These are phyloP conservation scores for Psammodynastes pulverulentus DNA, from an alignment of 2,113 vertebrate genomes.

Conservation along the genomic window DNA sequence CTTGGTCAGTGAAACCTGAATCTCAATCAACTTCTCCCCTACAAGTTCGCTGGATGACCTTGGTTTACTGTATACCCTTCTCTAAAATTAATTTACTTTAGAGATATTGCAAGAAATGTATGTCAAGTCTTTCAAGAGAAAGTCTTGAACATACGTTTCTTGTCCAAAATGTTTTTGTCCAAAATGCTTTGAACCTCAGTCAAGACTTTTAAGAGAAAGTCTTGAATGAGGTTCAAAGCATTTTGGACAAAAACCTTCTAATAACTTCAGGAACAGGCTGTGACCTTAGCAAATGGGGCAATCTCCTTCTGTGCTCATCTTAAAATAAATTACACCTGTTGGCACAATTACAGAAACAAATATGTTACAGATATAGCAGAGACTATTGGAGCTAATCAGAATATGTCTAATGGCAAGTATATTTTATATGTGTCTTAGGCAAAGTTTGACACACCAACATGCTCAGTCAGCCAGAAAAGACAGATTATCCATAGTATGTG, in stretches of 20 bases:
- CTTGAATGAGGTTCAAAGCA: background rate
- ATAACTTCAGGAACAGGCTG: background rate
- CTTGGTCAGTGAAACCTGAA: background rate
- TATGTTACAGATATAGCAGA: background rate
- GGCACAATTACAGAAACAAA: background rate
- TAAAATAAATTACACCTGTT: background rate
- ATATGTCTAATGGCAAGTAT: background rate
- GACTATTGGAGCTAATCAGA: background rate
- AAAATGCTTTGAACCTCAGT: too few species aligned
- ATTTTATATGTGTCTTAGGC: background rate
- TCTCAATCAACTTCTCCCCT: background rate
- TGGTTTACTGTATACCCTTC: background rate
- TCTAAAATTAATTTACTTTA: background rate
- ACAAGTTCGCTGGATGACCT: background rate
- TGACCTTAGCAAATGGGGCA: background rate
- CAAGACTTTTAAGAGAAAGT: background rate
- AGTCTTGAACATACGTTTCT: too few species aligned
- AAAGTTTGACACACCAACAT: background rate
- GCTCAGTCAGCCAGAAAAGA: background rate
- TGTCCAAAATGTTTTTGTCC: too few species aligned
- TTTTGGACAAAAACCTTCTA: background rate
- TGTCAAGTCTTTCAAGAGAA: background rate
- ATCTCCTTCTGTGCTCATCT: background rate
- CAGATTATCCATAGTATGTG: background rate
- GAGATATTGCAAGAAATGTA: background rate